phyloP scores from a whole-genome alignment of 2,888 invertebrate genomes.

The Mythimna loreyi region DNA sequence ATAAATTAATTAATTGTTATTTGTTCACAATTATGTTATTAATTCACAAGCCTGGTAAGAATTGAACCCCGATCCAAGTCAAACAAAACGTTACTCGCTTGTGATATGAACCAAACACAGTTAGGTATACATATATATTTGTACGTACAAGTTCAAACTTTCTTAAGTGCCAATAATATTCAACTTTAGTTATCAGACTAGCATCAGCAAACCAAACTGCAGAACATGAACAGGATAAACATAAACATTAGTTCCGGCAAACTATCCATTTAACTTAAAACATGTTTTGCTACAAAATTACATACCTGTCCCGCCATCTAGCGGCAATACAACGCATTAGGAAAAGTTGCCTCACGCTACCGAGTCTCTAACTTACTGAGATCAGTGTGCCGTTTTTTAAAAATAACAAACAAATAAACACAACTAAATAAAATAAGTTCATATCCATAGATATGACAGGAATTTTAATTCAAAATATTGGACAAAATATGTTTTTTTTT shows the following conservation, averaged over 20 bases:
- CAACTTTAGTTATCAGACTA: not conserved
- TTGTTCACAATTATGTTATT: not conserved
- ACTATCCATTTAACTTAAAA: slow-evolving; percentile 10
- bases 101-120: not conserved
- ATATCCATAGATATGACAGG: not conserved
- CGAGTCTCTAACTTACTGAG: not conserved
- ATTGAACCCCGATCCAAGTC: not conserved
- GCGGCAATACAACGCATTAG: not conserved
- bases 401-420: not conserved
- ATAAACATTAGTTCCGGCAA: slow-evolving; percentile 5
- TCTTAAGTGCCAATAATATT: not conserved
- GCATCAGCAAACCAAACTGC: slow-evolving; percentile 22
- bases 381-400: not conserved
- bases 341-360: slow-evolving; percentile 26
- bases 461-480: not conserved
- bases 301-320: slow-evolving; percentile 54
- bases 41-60: not conserved
- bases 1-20: too few relatives aligned
- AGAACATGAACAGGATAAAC: slow-evolving; percentile 32
- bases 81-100: not conserved
- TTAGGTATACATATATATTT: not conserved
- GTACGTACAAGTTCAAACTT: not conserved
- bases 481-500: not conserved
- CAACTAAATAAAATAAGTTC: not conserved
- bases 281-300: slow-evolving; percentile 5